Evolutionary conservation across 2,888 invertebrate species (phyloP).

Genomic region (Caenorhabditis zanzibari): DNA sequence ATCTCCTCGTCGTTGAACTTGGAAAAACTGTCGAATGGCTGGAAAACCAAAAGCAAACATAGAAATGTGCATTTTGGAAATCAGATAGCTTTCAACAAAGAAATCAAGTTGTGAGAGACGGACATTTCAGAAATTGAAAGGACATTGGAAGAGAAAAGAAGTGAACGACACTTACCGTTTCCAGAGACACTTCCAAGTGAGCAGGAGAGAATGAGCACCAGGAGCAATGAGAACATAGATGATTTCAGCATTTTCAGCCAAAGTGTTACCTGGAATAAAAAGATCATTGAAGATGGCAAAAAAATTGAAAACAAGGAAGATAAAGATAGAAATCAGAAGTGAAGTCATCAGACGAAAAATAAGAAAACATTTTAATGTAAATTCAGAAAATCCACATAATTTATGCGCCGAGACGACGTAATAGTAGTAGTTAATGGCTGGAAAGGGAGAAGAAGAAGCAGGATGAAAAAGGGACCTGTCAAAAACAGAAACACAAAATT

Average conservation of each 20-base stretch:
- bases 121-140: slow-evolving; percentile 27
- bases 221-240: slow-evolving; percentile 26
- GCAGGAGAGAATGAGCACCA: slow-evolving; percentile 19
- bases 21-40: slow-evolving; percentile 29
- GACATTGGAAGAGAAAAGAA: background rate
- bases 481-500: slow-evolving; percentile 19
- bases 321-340: slow-evolving; percentile 17
- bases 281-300: background rate
- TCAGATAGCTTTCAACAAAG: slow-evolving; percentile 9
- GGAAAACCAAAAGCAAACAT: slow-evolving; percentile 42
- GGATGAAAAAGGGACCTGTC: background rate
- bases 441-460: background rate
- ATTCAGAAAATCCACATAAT: slow-evolving; percentile 22
- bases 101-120: slow-evolving; percentile 11
- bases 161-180: slow-evolving; percentile 21
- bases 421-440: slow-evolving; percentile 16
- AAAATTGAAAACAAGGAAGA: too few relatives aligned
- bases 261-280: slow-evolving; percentile 35
- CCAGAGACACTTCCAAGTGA: slow-evolving; percentile 22
- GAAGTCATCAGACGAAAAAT: slow-evolving; percentile 15
- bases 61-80: slow-evolving; percentile 33
- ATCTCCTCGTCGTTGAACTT: slow-evolving; percentile 32
- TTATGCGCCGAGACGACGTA: slow-evolving; percentile 35
- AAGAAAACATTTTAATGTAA: slow-evolving; percentile 15
- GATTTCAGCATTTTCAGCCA: slow-evolving; percentile 48